Conservation (phyloP, 2,888 invertebrate genomes). For the Xanthia togata region DNA sequence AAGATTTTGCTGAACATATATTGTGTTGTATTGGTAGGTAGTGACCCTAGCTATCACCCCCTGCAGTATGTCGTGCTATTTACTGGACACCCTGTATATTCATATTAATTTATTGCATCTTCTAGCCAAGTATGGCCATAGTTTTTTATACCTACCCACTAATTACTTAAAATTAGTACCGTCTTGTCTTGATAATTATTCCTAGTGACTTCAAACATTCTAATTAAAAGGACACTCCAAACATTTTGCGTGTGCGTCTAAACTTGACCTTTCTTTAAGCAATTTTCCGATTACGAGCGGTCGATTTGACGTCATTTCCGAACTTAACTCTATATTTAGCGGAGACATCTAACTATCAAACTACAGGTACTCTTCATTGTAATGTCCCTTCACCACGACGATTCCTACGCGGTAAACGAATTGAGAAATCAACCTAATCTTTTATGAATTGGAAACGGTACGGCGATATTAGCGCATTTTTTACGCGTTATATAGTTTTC, state of each 20-base stretch:
- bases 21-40: no score
- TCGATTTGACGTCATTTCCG: slow-evolving; percentile 46
- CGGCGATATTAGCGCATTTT: background rate
- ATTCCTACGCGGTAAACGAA: background rate
- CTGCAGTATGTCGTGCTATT: no score
- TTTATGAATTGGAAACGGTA: background rate
- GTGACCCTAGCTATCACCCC: no score
- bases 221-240: background rate
- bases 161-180: background rate
- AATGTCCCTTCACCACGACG: background rate
- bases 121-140: background rate
- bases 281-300: slow-evolving; percentile 3
- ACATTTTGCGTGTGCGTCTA: background rate
- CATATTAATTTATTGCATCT: no score
- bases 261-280: slow-evolving; percentile 4
- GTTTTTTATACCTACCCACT: background rate
- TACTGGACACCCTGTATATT: no score
- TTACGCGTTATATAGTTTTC: background rate
- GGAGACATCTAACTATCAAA: slow-evolving; percentile 30
- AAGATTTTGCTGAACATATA: no score
- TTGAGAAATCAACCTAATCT: background rate
- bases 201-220: background rate
- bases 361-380: slow-evolving; percentile 1
- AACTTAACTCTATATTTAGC: slow-evolving; percentile 42
- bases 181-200: background rate